Percentiles rank a stretch among this genome's conserved stretches.
Conservation (phyloP, 2,113 vertebrate genomes). For the Peromyscus californicus region DNA sequence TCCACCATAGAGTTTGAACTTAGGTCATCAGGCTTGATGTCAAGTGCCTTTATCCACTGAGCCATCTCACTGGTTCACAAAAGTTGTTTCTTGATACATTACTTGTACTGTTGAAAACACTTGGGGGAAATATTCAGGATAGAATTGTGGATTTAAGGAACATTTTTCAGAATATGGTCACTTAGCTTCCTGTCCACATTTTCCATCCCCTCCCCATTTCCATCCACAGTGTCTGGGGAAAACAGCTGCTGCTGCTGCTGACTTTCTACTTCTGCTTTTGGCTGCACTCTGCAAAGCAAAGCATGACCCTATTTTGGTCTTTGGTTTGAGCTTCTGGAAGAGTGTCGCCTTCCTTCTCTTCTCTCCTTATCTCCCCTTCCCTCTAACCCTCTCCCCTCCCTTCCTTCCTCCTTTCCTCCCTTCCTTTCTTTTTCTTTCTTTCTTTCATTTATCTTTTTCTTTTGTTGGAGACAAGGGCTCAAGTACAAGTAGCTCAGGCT, state of each 20-base stretch:
- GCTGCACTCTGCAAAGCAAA: neutral
- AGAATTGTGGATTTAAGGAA: neutral
- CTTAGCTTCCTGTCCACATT: conserved; percentile 40
- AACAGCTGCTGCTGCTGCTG: neutral
- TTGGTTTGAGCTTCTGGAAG: neutral
- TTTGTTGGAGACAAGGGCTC: neutral
- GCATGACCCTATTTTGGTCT: neutral
- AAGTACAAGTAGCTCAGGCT: neutral
- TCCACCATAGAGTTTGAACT: neutral
- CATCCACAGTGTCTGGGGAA: neutral
- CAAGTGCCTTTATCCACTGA: neutral
- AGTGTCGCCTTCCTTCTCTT: neutral
- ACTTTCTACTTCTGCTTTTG: conserved; percentile 38
- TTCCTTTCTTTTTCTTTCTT: too few species aligned
- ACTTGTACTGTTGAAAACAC: conserved; percentile 9
- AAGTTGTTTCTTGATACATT: conserved; percentile 25
- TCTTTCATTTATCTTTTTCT: neutral
- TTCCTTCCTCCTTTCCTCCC: rapidly evolving
- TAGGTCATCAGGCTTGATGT: neutral
- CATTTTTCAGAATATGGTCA: neutral
- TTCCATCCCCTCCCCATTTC: rapidly evolving
- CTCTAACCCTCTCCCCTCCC: rapidly evolving
- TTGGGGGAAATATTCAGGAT: neutral
- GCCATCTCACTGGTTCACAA: neutral
- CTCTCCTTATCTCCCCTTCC: neutral